Conservation (phyloP, 2,888 invertebrate genomes). For the Hemicrepidius hirtus region DNA sequence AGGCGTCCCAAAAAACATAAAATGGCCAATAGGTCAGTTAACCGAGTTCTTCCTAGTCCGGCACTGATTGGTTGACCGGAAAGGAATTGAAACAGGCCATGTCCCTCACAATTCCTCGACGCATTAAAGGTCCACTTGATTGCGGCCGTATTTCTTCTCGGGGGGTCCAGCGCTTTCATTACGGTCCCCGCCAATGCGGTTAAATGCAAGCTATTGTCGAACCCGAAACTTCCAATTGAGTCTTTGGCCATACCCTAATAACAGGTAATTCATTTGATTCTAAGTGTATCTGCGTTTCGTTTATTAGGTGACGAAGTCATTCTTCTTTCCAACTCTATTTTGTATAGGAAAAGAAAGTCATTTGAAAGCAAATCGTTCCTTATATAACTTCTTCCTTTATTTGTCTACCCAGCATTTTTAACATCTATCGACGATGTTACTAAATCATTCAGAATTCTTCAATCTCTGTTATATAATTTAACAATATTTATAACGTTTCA, state of each 20-base stretch:
- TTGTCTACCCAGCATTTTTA: background rate
- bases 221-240: constrained; percentile 68
- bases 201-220: constrained; percentile 69
- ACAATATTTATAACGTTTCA: too few relatives aligned
- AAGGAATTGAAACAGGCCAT: constrained; percentile 68
- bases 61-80: constrained; percentile 68
- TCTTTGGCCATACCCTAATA: constrained; percentile 66
- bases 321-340: constrained; percentile 26
- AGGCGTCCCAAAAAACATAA: constrained; percentile 55
- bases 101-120: constrained; percentile 69
- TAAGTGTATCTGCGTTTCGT: constrained; percentile 50
- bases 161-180: constrained; percentile 68
- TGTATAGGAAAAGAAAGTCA: constrained; percentile 20
- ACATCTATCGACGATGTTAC: background rate
- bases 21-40: constrained; percentile 62
- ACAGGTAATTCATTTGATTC: constrained; percentile 65
- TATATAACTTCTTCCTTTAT: constrained; percentile 5
- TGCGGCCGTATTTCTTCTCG: constrained; percentile 70
- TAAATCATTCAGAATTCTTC: too few relatives aligned
- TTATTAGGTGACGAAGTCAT: constrained; percentile 46
- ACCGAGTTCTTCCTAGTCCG: constrained; percentile 61
- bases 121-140: constrained; percentile 71
- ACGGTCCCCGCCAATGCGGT: constrained; percentile 67
- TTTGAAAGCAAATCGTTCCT: constrained; percentile 4
- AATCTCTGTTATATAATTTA: too few relatives aligned